Percentiles rank a stretch among this genome's conserved stretches.
Conservation (phyloP, 2,113 vertebrate species). For the Poicephalus gulielmi region DNA sequence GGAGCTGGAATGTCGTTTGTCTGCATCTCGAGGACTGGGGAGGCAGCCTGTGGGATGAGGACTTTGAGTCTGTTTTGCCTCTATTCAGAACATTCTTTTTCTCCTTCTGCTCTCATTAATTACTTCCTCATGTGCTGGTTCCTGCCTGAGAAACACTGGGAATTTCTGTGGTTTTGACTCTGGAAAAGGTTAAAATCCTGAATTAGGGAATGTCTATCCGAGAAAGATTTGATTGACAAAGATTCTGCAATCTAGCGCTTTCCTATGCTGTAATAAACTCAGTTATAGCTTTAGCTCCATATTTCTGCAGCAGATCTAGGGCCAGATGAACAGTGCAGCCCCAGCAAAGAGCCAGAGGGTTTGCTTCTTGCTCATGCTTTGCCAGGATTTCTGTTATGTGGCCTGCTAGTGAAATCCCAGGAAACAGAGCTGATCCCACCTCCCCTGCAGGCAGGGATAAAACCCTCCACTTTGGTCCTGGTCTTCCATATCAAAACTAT, state of each 20-base stretch:
- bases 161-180: neutral
- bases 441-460: neutral
- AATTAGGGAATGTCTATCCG: neutral
- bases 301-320: neutral
- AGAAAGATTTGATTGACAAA: neutral
- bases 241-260: neutral
- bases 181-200: neutral
- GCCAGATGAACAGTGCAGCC: neutral
- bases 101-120: conserved; percentile 21
- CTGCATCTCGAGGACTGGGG: neutral
- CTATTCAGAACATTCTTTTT: conserved; percentile 27
- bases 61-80: conserved; percentile 5
- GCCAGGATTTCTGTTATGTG: neutral
- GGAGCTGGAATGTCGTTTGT: conserved; percentile 11
- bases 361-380: neutral
- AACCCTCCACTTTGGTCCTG: neutral
- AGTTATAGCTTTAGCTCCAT: neutral
- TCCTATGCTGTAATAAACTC: neutral
- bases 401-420: neutral
- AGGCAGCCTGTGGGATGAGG: neutral
- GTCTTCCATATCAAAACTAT: neutral
- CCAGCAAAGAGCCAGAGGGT: neutral
- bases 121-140: conserved; percentile 41
- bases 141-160: neutral
- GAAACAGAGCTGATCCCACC: neutral